Evolutionary conservation across 1,140 invertebrate species (phyloP).

Genomic region (Ridgeia piscesae): DNA sequence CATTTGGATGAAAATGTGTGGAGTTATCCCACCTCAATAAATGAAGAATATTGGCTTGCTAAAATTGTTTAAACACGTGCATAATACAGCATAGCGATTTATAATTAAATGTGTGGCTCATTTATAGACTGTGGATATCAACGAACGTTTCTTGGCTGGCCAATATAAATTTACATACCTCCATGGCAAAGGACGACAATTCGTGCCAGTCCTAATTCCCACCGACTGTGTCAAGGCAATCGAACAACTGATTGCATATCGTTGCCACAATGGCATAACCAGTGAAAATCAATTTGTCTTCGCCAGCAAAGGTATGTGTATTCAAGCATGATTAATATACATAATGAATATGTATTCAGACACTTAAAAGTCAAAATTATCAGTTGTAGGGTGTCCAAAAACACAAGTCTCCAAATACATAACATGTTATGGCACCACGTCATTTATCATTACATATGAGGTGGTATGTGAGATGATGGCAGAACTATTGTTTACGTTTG

Average conservation of each 20-base stretch:
- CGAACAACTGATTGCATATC: not conserved
- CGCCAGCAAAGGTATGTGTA: not conserved
- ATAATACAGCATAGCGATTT: no score
- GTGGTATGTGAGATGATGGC: not conserved
- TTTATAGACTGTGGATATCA: not conserved
- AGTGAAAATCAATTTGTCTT: not conserved
- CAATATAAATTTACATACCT: not conserved
- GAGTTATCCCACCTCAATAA: not conserved
- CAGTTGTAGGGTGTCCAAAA: no score
- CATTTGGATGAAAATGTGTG: not conserved
- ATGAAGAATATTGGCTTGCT: not conserved
- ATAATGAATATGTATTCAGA: no score
- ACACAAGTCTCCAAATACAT: no score
- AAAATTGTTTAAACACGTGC: not conserved
- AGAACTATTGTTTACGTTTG: not conserved
- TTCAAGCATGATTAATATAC: not conserved
- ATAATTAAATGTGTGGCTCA: not conserved
- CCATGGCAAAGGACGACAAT: not conserved
- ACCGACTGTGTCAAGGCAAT: not conserved
- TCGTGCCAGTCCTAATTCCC: not conserved
- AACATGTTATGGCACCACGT: not conserved
- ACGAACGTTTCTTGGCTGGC: not conserved
- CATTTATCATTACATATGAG: not conserved
- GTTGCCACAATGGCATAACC: not conserved
- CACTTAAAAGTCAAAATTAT: no score